phyloP scores from a whole-genome alignment of 2,113 vertebrate species.

The Acrocephalus kingi region DNA sequence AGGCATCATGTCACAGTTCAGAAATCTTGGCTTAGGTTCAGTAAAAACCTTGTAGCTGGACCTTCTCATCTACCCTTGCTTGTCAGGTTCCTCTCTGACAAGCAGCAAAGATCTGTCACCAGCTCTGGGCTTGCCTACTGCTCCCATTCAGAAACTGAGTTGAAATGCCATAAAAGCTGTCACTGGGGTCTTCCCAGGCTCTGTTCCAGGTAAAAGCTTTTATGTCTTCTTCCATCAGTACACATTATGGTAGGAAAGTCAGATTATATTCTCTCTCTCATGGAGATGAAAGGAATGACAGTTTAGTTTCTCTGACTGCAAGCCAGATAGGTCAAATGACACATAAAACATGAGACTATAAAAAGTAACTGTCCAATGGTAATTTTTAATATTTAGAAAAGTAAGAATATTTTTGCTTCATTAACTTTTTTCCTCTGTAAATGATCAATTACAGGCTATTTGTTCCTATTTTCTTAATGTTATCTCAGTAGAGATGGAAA shows the following conservation, averaged over 20 bases:
- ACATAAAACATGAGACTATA: neutral
- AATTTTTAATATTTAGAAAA: neutral
- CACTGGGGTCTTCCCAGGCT: constrained; percentile 2
- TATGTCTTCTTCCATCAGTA: constrained; percentile 6
- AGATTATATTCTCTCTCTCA: neutral
- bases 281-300: neutral
- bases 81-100: neutral
- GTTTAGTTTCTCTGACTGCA: neutral
- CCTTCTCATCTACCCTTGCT: neutral
- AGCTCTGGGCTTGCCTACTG: neutral
- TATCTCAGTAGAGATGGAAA: neutral
- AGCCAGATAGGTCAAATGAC: neutral
- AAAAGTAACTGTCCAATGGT: neutral
- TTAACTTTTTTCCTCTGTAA: neutral
- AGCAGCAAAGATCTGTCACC: neutral
- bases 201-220: constrained; percentile 31
- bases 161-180: constrained; percentile 13
- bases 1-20: neutral
- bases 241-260: neutral
- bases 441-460: neutral
- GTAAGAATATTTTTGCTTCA: neutral
- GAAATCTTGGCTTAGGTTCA: neutral
- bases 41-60: neutral
- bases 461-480: neutral
- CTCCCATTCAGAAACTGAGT: neutral